Conservation (phyloP, 2,888 invertebrate genomes). For the Torymus aiolomorphi region DNA sequence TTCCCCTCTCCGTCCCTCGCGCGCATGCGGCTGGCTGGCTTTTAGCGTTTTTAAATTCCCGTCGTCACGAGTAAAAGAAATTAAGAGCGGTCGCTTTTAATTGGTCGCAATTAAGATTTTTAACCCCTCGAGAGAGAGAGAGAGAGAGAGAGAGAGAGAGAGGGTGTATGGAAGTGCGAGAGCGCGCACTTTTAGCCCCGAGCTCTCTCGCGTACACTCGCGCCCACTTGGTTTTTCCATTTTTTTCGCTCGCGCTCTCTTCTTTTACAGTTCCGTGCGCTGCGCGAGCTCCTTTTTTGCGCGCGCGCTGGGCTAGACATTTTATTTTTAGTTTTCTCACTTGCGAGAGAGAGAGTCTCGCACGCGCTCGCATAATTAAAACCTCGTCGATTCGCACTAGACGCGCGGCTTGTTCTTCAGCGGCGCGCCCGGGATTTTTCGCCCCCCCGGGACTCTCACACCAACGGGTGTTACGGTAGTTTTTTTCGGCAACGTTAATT, state of each 20-base stretch:
- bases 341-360: not conserved
- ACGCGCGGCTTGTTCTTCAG: not conserved
- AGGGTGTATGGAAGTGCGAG: conserved; percentile 5
- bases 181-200: conserved; percentile 22
- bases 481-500: conserved; percentile 28
- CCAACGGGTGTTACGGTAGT: not conserved
- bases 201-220: not conserved
- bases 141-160: no score
- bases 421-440: not conserved
- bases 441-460: not conserved
- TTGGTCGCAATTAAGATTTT: conserved; percentile 64
- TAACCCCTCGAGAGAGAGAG: not conserved
- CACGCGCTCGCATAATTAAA: conserved; percentile 31
- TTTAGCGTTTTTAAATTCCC: not conserved
- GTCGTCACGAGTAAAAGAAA: conserved; percentile 34
- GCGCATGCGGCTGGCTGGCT: no score
- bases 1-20: not conserved
- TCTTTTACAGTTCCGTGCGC: no score
- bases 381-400: conserved; percentile 21
- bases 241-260: conserved; percentile 4
- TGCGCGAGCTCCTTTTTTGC: no score
- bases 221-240: conserved; percentile 26
- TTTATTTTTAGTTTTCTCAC: conserved; percentile 30
- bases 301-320: not conserved
- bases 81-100: conserved; percentile 60